Conservation (phyloP, 1,140 invertebrate species). For the Diuraphis noxia region DNA sequence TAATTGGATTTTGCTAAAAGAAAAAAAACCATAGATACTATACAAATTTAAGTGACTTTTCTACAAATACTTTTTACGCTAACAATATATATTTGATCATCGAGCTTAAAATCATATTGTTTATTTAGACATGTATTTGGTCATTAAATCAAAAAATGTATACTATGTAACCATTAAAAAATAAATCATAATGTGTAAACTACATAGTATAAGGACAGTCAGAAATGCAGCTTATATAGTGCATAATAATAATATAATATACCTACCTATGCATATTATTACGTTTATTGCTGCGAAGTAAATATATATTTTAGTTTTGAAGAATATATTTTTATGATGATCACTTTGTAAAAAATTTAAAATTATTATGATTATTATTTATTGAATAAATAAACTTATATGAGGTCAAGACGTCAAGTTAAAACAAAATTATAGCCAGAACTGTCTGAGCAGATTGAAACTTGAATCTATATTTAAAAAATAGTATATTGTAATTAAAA, state of each 20-base stretch:
- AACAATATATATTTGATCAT: background rate
- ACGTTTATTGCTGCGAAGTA: background rate
- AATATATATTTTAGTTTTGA: background rate
- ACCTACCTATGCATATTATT: background rate
- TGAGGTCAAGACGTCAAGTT: background rate
- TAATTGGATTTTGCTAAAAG: background rate
- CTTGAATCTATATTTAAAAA: background rate
- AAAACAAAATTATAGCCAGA: background rate
- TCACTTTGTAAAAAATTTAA: background rate
- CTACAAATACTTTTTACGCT: background rate
- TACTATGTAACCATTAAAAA: background rate
- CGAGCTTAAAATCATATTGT: background rate
- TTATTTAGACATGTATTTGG: background rate
- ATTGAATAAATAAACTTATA: background rate
- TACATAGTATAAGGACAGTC: background rate
- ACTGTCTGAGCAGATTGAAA: background rate
- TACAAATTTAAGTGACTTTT: background rate
- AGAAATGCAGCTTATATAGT: background rate
- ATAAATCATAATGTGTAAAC: background rate
- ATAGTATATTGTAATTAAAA: background rate
- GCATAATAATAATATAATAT: background rate
- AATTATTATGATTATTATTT: background rate
- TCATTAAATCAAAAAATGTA: background rate
- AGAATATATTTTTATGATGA: background rate
- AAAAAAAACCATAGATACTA: background rate